Evolutionary conservation across 2,888 invertebrate species (phyloP).

Genomic region (Cetonia aurata): DNA sequence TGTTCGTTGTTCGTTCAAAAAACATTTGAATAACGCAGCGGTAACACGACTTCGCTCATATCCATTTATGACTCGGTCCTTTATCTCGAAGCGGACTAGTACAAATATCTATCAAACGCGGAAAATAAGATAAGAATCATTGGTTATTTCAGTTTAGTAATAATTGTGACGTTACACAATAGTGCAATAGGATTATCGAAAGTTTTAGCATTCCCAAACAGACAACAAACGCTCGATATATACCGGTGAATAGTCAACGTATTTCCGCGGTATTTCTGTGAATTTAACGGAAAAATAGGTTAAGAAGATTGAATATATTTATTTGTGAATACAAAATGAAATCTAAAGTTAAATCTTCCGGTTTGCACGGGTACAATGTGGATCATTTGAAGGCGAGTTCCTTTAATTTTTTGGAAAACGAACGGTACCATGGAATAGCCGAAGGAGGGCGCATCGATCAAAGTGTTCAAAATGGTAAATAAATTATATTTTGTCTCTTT

Average conservation of each 20-base stretch:
- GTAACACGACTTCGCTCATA: too few species aligned
- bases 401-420: slow-evolving; percentile 58
- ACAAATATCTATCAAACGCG: neutral
- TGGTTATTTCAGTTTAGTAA: neutral
- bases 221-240: too few species aligned
- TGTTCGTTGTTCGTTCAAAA: too few species aligned
- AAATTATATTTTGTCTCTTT: slow-evolving; percentile 23
- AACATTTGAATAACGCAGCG: too few species aligned
- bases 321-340: slow-evolving; percentile 30
- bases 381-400: slow-evolving; percentile 58
- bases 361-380: slow-evolving; percentile 37
- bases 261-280: too few species aligned
- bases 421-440: slow-evolving; percentile 52
- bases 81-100: too few species aligned
- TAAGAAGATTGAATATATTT: too few species aligned
- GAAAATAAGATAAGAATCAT: slow-evolving; percentile 9
- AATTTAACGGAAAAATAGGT: too few species aligned
- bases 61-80: too few species aligned
- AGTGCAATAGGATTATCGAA: too few species aligned
- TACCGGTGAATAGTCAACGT: too few species aligned
- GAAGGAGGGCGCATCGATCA: slow-evolving; percentile 36
- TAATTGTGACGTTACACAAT: neutral
- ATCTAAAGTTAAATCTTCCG: slow-evolving; percentile 41
- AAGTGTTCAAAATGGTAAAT: slow-evolving; percentile 13
- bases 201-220: too few species aligned